phyloP scores from a whole-genome alignment of 1,140 invertebrate species.

The Potamilus streckersoni region DNA sequence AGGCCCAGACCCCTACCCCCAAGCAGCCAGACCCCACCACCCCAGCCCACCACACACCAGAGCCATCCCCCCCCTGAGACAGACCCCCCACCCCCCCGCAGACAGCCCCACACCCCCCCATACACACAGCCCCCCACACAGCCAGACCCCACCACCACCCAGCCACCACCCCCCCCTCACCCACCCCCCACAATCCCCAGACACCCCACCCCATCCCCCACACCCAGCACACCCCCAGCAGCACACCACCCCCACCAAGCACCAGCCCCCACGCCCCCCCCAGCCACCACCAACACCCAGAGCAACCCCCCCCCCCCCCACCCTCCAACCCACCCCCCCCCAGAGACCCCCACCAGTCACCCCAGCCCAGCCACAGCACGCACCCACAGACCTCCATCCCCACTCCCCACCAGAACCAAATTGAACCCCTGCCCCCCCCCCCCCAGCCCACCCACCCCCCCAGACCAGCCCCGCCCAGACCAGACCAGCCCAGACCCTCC shows the following conservation, averaged over 20 bases:
- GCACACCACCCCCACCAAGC: background rate
- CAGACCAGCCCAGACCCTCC: background rate
- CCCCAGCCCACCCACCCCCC: background rate
- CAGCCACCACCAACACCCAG: background rate
- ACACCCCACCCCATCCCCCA: background rate
- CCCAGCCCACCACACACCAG: background rate
- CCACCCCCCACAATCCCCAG: background rate
- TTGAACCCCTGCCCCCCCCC: background rate
- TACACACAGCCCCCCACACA: background rate
- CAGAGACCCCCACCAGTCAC: background rate
- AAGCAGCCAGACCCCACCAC: background rate
- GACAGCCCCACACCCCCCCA: background rate
- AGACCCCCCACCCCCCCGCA: background rate
- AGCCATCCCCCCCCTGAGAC: background rate
- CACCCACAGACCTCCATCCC: background rate
- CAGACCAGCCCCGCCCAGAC: background rate
- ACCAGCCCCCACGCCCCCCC: background rate
- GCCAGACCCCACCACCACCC: background rate
- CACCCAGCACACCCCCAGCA: background rate
- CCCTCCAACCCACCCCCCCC: background rate
- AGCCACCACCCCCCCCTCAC: background rate
- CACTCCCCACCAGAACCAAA: background rate
- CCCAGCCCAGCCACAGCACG: background rate
- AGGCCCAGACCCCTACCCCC: background rate
- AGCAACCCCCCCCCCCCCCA: background rate